Base-by-base conservation (phyloP, 53 echinoderm and acorn worm species). In the Echinometra lucunter region DNA sequence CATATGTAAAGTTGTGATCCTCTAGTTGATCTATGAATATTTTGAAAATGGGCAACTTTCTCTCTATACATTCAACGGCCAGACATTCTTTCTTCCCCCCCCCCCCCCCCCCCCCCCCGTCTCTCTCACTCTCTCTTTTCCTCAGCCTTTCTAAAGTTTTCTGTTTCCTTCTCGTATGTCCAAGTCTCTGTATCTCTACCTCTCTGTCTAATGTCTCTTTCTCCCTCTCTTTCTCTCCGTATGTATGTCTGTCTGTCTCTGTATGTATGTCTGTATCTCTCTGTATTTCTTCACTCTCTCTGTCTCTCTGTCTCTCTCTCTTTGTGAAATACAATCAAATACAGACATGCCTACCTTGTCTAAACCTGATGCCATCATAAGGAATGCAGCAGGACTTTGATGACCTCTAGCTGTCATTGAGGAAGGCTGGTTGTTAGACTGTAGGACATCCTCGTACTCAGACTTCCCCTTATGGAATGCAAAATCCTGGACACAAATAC, bases 391-490 rank as follows among this genome's bases (percentile, higher is more conserved):
- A 21, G 99, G 97, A 35, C 94, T 94, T 81, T 99, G 99, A 45
- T 99, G 99, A n/a, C 99, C 99, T 91, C 99, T 98, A 6, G 98
- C 34, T 27, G 98, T 99, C 72, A 60, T 82, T 42, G 95, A 58
- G 9, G 97, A 97, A 21, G 99, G 97, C 25, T 49, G 32, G 89
- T 96, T 97, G 89, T 97, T 97, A 28, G 85, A 69, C 87, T 99
- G 99, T 10, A 99, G 90, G 12, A 99, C 95, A 56, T 99, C 99
- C 89, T 99, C 99, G 89, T 99, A 99, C 66, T 99, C 98, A 17
- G 99, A 97, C 95, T 98, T 99, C n/a, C 99, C 99, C 30, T 57
- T 95, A 89, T 95, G 95, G 88, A 97, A 99, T 27, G 97, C 96
- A 91, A 95, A 99, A 81, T 99, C 99, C 99, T 98, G 28, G 1